These are phyloP conservation scores for Cephus nigrinus DNA, from an alignment of 2,888 invertebrate species.

Conservation along the genomic window DNA sequence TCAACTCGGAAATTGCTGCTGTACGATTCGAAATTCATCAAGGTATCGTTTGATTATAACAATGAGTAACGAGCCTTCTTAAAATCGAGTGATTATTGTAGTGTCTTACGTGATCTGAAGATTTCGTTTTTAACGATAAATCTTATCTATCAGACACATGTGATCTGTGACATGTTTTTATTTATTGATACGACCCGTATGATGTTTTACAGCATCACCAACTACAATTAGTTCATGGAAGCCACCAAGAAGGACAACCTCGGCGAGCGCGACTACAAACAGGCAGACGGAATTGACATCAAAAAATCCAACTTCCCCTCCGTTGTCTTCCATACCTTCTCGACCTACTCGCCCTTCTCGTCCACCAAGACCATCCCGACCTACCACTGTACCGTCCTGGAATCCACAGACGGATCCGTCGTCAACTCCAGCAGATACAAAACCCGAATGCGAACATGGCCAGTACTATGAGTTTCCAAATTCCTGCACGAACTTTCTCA, in stretches of 20 bases:
- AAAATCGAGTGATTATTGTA: not conserved
- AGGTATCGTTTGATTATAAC: not conserved
- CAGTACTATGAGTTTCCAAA: conserved; percentile 80
- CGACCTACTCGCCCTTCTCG: conserved; percentile 17
- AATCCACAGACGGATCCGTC: conserved; percentile 23
- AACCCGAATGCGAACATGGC: conserved; percentile 73
- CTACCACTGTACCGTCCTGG: conserved; percentile 32
- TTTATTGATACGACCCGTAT: not conserved
- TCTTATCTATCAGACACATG: not conserved
- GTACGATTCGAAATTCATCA: not conserved
- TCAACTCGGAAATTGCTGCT: not conserved
- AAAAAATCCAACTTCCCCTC: conserved; percentile 15
- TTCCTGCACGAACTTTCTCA: conserved; percentile 78
- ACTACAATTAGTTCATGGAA: conserved; percentile 23
- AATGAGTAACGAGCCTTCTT: no score
- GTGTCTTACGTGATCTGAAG: not conserved
- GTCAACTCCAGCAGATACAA: conserved; percentile 24
- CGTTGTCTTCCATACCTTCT: not conserved
- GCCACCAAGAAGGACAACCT: conserved; percentile 26
- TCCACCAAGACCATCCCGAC: conserved; percentile 24
- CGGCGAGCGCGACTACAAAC: conserved; percentile 27
- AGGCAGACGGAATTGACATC: not conserved
- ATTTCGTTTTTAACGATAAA: not conserved
- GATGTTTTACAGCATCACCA: conserved; percentile 15
- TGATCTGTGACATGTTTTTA: not conserved